These are phyloP conservation scores for Forbesichthys agassizii DNA, from an alignment of 2,113 vertebrate genomes.

Conservation along the genomic window DNA sequence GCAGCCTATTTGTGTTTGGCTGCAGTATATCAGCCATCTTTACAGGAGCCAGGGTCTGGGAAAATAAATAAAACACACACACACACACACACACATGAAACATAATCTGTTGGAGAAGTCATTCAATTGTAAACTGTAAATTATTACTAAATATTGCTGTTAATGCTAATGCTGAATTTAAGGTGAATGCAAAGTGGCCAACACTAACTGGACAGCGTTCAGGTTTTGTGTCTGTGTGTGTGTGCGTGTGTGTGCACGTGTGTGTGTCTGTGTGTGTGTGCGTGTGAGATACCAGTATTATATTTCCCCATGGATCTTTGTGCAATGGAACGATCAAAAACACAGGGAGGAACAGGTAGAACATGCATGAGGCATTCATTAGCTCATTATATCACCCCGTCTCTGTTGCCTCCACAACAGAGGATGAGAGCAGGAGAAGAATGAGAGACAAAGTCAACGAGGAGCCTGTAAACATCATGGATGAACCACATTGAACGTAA, in stretches of 20 bases:
- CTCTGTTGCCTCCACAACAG: too few species aligned
- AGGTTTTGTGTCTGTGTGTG: too few species aligned
- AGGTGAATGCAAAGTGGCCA: too few species aligned
- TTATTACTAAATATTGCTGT: too few species aligned
- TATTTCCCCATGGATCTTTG: too few species aligned
- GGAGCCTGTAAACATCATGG: neutral
- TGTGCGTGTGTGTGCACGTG: neutral
- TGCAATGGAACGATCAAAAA: neutral
- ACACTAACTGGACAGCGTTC: too few species aligned
- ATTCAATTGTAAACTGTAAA: conserved; percentile 6
- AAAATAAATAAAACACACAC: conserved; percentile 7
- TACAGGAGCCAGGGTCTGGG: conserved; percentile 56
- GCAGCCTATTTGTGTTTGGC: conserved; percentile 63
- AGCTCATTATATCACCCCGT: neutral
- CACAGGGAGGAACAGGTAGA: neutral
- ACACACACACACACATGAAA: neutral
- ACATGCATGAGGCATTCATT: neutral
- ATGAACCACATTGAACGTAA: too few species aligned
- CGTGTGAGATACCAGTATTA: neutral
- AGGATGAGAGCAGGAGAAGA: neutral
- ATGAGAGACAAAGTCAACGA: neutral
- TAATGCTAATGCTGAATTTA: too few species aligned
- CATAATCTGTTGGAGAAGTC: neutral
- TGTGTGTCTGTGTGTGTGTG: conserved; percentile 6
- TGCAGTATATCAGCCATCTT: conserved; percentile 74